phyloP scores from a whole-genome alignment of 2,888 invertebrate genomes.

The Parelbella ahira region DNA sequence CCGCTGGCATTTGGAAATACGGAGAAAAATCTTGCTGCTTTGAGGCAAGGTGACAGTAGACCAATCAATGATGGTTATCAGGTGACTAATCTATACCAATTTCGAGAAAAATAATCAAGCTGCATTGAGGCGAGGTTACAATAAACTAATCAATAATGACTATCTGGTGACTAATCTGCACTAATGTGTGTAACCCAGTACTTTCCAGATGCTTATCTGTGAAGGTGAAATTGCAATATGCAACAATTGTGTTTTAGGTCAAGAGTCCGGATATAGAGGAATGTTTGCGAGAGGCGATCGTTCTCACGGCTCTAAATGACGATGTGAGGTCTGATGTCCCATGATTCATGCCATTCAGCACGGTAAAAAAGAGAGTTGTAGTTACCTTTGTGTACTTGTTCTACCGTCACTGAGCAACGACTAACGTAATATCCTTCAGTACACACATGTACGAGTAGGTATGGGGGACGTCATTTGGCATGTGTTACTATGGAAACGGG shows the following conservation, averaged over 20 bases:
- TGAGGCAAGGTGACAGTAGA: no score
- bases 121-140: no score
- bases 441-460: no score
- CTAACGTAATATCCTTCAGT: no score
- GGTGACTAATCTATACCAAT: no score
- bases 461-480: no score
- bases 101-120: no score
- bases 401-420: conserved; percentile 6
- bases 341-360: conserved; percentile 35
- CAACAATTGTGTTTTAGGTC: conserved; percentile 37
- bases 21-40: no score
- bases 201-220: conserved; percentile 23
- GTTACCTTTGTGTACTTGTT: conserved; percentile 7
- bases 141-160: no score
- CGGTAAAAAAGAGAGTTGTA: conserved; percentile 21
- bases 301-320: conserved; percentile 44
- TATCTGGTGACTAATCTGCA: conserved; percentile 10
- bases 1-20: no score
- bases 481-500: no score
- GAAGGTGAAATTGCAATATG: conserved; percentile 23
- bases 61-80: no score
- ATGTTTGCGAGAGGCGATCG: conserved; percentile 43
- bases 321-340: conserved; percentile 33
- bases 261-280: conserved; percentile 46
- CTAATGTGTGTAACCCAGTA: conserved; percentile 11